Conservation (phyloP, 2,113 vertebrate genomes). For the Pluvianellus socialis region DNA sequence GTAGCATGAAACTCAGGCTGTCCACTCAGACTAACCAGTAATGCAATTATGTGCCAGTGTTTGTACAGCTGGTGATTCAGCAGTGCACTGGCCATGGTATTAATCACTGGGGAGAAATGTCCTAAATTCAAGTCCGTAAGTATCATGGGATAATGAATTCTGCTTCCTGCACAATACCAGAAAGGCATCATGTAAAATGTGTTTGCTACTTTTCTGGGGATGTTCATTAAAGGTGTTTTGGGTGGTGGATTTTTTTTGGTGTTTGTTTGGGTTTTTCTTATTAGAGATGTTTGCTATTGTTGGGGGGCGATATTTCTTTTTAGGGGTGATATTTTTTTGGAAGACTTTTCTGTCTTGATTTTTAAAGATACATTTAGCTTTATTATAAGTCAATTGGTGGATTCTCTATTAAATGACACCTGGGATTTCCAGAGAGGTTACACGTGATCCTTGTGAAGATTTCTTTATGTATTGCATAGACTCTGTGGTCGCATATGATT, state of each 20-base stretch:
- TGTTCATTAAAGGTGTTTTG: not conserved
- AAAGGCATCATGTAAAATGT: not conserved
- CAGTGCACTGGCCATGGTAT: accelerated
- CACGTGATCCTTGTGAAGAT: not conserved
- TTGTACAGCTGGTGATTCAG: not conserved
- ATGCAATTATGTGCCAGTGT: not conserved
- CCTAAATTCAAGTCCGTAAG: not conserved
- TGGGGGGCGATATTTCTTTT: not conserved
- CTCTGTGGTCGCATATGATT: accelerated
- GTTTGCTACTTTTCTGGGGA: not conserved
- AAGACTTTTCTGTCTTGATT: not conserved
- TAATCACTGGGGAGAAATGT: not conserved
- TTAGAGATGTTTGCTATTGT: accelerated
- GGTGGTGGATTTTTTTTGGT: not conserved
- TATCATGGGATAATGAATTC: not conserved
- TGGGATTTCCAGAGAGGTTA: not conserved
- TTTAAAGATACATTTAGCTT: no score
- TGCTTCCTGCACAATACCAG: not conserved
- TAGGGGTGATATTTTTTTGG: not conserved
- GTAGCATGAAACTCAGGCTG: not conserved
- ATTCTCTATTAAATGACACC: not conserved
- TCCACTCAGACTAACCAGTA: not conserved
- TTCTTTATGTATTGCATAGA: not conserved
- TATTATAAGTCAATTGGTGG: no score
- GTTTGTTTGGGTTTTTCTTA: not conserved